Evolutionary conservation across 2,113 vertebrate species (phyloP), one percentile per base, ranked within the genome.

Genomic region (Ifrita kowaldi): DNA sequence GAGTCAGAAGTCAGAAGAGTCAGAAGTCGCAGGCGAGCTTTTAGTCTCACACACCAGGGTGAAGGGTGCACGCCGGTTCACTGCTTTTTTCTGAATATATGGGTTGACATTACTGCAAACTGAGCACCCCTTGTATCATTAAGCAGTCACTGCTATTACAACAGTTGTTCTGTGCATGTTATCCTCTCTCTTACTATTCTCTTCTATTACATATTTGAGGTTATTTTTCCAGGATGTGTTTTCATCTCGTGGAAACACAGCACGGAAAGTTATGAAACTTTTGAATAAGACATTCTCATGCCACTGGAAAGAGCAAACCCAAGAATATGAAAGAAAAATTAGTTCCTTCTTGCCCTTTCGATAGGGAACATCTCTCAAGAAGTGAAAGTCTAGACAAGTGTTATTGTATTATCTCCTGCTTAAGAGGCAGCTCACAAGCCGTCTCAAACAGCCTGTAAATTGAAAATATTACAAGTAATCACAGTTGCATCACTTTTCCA

Each of bases 11-110:
- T 16, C 4, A n/a, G 15, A 42, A 42, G 7, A 37, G n/a, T 16
- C 68, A 59, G 59, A 75, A 77, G 49, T 26, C 0, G 0, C 27
- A 67, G 55, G 35, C 1, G 3, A 91, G 26, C 52, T 88, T 75
- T 57, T n/a, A 82, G 47, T 33, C 26, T 49, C 64, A 12, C 27
- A 12, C 8, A 17, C 3, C 19, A 44, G 22, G 32, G 24, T 80
- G 63, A 90, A 71, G 21, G 33, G 18, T 75, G 16, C 53, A 44
- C 0, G 0, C 0, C 0, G 35, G 13, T 76, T 77, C 33, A 47
- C 14, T 39, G 26, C 9, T 60, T 64, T 69, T 64, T 79, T 57
- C 62, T 68, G 57, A 42, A 19, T 24, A 2, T 21, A 37, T 55
- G 7, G 0, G 47, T 11, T 87, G 64, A 49, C 13, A 9, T 37